Evolutionary conservation across 1,140 invertebrate genomes (phyloP), one percentile per base, ranked within the genome.

Genomic region (Trinorchestia longiramus): DNA sequence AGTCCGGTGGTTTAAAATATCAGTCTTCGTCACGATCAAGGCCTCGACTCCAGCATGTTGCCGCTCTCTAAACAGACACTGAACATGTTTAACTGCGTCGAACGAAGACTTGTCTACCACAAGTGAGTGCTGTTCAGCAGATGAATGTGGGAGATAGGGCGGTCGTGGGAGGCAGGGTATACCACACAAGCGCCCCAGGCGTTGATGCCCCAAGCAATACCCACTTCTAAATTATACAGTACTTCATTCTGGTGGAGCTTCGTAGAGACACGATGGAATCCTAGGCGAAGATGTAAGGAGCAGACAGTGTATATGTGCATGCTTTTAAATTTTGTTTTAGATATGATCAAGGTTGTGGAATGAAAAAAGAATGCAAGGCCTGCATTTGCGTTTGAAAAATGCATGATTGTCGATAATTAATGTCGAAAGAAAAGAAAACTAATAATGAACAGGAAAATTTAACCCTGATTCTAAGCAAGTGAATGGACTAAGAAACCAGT

Each of bases 71-170:
- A 91, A 43, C 88, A 91, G 88, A 42, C 15, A 11, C 43, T 28
- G 4, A 42, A 91, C 19, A 42, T 91, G 19, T 91, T 44, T 91
- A 43, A 91, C 87, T n/a, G 8, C 8, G 36, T 36, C 40, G 36
- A 15, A 11, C 41, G 88, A 91, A 91, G 88, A 43, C 88, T 11
- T 91, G 41, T 42, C 88, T 11, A 91, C 88, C 88, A 19, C 88
- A 91, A 91, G 88, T 91, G 6, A 88, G 87, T 40, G 41, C 87
- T 42, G 88, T 91, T 91, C 4, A 91, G 88, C 41, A 23, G 88
- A 42, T 42, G 43, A 91, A 43, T 42, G 88, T 91, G 88, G 43
- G 88, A 91, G 88, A 91, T 91, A 91, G 28, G 88, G 41, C 88
- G 88, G 88, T 91, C 41, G 41, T 44, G 88, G 28, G 88, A 91